Evolutionary conservation across 2,113 vertebrate genomes (phyloP).

Genomic region (Ciconia boyciana): DNA sequence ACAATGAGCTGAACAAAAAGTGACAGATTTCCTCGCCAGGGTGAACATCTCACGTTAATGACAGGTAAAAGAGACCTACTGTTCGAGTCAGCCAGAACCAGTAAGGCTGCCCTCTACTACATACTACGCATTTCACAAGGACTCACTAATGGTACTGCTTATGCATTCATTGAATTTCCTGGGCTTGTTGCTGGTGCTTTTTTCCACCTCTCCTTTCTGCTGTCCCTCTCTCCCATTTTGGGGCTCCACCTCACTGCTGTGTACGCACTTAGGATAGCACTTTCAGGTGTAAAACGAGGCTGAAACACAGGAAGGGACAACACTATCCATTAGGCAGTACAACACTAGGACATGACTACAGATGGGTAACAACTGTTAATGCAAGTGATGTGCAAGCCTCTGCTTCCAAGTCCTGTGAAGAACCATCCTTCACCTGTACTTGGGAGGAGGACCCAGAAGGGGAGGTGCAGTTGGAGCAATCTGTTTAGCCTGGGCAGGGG

Average conservation of each 20-base stretch:
- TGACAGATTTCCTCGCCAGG: not conserved
- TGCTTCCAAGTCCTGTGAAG: not conserved
- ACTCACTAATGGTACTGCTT: not conserved
- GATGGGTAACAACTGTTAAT: not conserved
- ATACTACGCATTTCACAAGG: not conserved
- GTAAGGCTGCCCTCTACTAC: not conserved
- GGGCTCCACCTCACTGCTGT: not conserved
- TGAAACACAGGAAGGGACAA: not conserved
- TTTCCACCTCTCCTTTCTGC: not conserved
- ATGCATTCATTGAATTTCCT: not conserved
- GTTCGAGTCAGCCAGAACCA: not conserved
- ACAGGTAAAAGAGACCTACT: not conserved
- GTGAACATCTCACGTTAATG: not conserved
- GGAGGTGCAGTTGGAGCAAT: not conserved
- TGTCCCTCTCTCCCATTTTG: not conserved
- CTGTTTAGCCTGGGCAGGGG: not conserved
- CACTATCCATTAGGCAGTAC: not conserved
- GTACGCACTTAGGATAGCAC: not conserved
- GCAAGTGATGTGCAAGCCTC: not conserved
- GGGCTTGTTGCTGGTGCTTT: not conserved
- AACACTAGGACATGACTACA: not conserved
- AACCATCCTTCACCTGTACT: not conserved
- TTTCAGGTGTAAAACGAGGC: not conserved
- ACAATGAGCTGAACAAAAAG: not conserved
- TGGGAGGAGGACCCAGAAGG: not conserved